Evolutionary conservation across 2,113 vertebrate species (phyloP).

Genomic region (Acanthisitta chloris): DNA sequence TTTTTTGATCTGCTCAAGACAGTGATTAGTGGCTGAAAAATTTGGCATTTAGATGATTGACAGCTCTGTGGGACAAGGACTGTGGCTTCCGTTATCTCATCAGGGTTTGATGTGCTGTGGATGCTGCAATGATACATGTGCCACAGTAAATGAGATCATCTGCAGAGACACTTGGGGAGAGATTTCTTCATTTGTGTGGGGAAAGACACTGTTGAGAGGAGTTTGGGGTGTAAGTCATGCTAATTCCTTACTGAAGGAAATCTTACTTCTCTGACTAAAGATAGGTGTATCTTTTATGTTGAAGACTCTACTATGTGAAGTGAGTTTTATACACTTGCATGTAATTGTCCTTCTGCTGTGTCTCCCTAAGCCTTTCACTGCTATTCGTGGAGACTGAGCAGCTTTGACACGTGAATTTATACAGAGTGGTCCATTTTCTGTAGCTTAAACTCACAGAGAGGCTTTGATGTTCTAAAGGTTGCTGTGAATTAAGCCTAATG

Average conservation of each 20-base stretch:
- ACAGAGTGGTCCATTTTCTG: not conserved
- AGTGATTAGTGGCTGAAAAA: not conserved
- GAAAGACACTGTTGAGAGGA: not conserved
- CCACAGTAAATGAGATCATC: not conserved
- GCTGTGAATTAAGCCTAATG: constrained; percentile 62
- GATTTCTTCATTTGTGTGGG: rapidly evolving
- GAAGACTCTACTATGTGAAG: not conserved
- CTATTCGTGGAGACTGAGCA: not conserved
- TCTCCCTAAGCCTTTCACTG: not conserved
- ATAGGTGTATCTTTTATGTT: not conserved
- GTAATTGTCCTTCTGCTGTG: not conserved
- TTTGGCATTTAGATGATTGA: not conserved
- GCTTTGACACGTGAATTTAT: not conserved
- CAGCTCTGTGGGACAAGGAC: not conserved
- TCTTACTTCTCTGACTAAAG: not conserved
- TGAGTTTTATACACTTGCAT: not conserved
- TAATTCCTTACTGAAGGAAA: not conserved
- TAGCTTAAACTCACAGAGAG: constrained; percentile 17
- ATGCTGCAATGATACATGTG: not conserved
- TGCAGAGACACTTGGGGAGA: not conserved
- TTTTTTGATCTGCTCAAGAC: not conserved
- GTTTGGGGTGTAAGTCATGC: not conserved
- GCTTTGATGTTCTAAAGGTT: constrained; percentile 37
- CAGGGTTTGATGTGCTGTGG: not conserved
- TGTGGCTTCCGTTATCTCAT: not conserved